Evolutionary conservation across 2,797 vertebrate species (phyloP).

Genomic region (Megaceryle alcyon): DNA sequence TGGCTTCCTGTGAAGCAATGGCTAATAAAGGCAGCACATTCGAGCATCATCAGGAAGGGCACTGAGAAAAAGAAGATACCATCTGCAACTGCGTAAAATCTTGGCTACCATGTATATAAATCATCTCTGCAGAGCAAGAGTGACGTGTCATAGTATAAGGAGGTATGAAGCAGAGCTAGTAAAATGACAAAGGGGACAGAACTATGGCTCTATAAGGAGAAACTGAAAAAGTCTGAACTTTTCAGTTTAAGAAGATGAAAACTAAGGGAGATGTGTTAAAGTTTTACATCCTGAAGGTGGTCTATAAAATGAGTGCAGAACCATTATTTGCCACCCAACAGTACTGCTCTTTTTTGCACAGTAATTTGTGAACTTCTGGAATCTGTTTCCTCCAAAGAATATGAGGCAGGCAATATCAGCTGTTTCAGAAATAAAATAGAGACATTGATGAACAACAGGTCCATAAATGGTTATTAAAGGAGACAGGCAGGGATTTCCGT

Average conservation of each 20-base stretch:
- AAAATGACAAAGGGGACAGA: not conserved
- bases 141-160: not conserved
- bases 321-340: not conserved
- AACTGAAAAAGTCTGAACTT: not conserved
- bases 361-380: not conserved
- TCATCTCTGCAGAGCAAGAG: not conserved
- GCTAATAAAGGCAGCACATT: not conserved
- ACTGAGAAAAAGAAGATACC: not conserved
- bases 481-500: not conserved
- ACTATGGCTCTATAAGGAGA: not conserved
- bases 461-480: not conserved
- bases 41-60: not conserved
- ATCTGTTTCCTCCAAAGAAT: not conserved
- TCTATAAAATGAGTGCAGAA: not conserved
- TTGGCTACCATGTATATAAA: not conserved
- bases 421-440: not conserved
- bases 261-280: not conserved
- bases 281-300: not conserved
- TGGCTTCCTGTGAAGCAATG: not conserved
- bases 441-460: not conserved
- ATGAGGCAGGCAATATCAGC: not conserved
- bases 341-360: not conserved
- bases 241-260: not conserved
- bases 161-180: fast-evolving
- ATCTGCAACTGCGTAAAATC: not conserved